phyloP scores from a whole-genome alignment of 2,797 vertebrate genomes.

The Malacoctenus gilli region DNA sequence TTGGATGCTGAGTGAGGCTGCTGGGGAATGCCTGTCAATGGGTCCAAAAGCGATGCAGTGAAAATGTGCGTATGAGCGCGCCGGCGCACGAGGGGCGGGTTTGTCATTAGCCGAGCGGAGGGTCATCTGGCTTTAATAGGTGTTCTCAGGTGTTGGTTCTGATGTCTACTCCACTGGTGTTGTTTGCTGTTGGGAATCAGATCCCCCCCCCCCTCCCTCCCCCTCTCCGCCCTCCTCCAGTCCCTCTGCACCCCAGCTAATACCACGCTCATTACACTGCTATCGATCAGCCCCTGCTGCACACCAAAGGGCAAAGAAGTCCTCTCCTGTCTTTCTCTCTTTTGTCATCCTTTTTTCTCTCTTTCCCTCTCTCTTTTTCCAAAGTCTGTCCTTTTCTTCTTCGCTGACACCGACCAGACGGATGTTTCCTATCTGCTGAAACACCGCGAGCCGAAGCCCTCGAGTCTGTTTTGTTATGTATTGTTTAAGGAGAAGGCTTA shows the following conservation, averaged over 20 bases:
- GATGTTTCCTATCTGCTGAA: slow-evolving; percentile 21
- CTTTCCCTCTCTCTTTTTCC: too few species aligned
- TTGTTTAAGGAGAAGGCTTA: slow-evolving; percentile 17
- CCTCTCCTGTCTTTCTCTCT: slow-evolving; percentile 59
- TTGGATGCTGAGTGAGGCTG: too few species aligned
- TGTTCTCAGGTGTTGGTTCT: slow-evolving; percentile 76
- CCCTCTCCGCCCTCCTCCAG: slow-evolving; percentile 56
- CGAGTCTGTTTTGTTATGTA: too few species aligned
- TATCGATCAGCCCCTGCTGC: slow-evolving; percentile 73
- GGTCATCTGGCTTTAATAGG: slow-evolving; percentile 74
- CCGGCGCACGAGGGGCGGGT: slow-evolving; percentile 37
- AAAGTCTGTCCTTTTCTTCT: slow-evolving; percentile 57
- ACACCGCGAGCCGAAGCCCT: too few species aligned
- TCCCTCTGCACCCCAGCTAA: slow-evolving; percentile 77
- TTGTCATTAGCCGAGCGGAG: slow-evolving; percentile 61
- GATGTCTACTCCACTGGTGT: slow-evolving; percentile 63
- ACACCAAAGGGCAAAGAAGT: slow-evolving; percentile 73
- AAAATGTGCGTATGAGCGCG: slow-evolving; percentile 3
- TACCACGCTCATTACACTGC: slow-evolving; percentile 77
- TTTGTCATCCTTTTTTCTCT: slow-evolving; percentile 61
- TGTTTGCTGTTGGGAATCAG: slow-evolving; percentile 81
- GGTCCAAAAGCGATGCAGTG: not conserved
- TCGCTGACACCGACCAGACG: slow-evolving; percentile 7
- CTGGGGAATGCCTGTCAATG: not conserved
- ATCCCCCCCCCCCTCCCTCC: slow-evolving; percentile 57